Base-by-base conservation (phyloP, 2,113 vertebrate genomes). In the Helogale parvula region DNA sequence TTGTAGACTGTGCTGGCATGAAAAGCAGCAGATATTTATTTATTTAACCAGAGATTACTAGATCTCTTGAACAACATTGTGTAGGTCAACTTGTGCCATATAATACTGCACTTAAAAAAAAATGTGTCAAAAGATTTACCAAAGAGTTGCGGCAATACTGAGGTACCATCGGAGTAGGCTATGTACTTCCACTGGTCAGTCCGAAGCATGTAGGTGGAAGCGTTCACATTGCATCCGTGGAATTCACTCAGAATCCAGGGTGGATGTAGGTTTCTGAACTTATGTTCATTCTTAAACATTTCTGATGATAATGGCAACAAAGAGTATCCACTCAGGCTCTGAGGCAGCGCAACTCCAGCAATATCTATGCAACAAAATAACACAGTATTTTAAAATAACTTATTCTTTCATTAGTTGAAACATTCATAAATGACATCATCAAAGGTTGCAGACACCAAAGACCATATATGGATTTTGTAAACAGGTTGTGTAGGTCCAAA, bases 201-300 rank as follows among this genome's bases (percentile, higher is more conserved):
- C 97, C 99, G 99, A 60, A 99, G 99, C 99, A 99, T 99, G 97
- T 99, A 99, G 10, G 98, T 99, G 38, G 99, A 99, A 35, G 99
- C 98, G 82, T 99, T 99, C 50, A 98, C 99, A 50, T 99, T 99
- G 97, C 99, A 99, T 1, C 99, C 99, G 0, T 99, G 99, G 98
- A 99, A 99, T 98, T 99, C 99, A 90, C 99, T 99, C 93, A 99
- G 92, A 66, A 99, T 98, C 99, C 99, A 99, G 2, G 98, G 97
- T 17, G 99, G 99, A 45, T 88, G 99, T 54, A 93, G 41, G 19
- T 52, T 60, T 66, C 88, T 74, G 0, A 41, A 38, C 4, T 96
- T 66, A 0, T 0, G 17, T 77, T 98, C 4, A 0, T 72, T 54
- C 5, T 80, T 85, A 68, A 95, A 82, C 27, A 91, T 93, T 83